Evolutionary conservation across 2,888 invertebrate species (phyloP), one percentile per base, ranked within the genome.

Genomic region (Nymphalis urticae): DNA sequence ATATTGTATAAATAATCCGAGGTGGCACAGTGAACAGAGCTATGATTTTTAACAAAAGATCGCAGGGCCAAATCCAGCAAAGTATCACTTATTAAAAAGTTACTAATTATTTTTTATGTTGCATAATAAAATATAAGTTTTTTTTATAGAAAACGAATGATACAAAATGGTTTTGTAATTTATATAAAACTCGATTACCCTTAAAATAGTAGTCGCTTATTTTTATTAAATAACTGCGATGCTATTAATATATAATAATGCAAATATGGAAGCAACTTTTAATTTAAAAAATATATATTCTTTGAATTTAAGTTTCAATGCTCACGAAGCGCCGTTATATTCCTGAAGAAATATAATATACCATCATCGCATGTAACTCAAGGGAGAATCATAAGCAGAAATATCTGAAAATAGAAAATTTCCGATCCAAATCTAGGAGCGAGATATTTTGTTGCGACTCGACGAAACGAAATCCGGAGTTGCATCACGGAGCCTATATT

Each of bases 321-420:
- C 66, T 73, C 71, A 70, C 70, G 53, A 62, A 53, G 54, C 54
- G 53, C 36, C 24, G 48, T 47, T 67, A 53, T 63, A 64, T 66
- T 62, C 53, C 51, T 60, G 36, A 7, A 54, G 62, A 54, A 71
- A 74, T 74, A 68, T 71, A 63, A 71, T 73, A 74, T 76, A 73
- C 73, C 58, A 73, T 70, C 70, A 69, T 66, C 70, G 65, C 70
- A 73, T 73, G 69, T 69, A 68, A 71, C 71, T 73, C 72, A 73
- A 72, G 72, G 74, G 76, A 76, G 76, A 80, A 80, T 79, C 80
- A 80, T 80, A 79, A 78, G 75, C 73, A 79, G 78, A 76, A 78
- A 81, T 78, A 79, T 81, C 78, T 80, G 62, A 76, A 82, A 84
- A 82, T 83, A 76, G 76, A 81, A 83, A 82, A 84, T 81, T 76